Conservation (phyloP, 2,113 vertebrate genomes). For the Chaenogobius annularis region DNA sequence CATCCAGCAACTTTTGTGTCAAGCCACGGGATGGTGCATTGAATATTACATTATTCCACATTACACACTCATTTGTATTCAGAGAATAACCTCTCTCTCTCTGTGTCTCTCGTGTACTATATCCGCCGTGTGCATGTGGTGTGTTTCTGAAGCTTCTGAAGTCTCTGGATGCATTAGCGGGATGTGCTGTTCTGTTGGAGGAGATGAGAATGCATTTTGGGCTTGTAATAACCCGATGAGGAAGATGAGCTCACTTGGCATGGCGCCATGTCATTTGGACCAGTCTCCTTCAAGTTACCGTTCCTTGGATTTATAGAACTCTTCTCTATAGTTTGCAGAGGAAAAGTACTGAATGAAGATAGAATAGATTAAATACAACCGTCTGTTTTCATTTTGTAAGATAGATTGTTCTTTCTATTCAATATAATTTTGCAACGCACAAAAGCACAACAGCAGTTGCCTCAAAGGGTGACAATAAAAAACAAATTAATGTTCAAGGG, state of each 20-base stretch:
- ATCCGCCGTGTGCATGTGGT: not conserved
- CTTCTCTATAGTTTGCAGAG: not conserved
- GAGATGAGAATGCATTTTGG: constrained; percentile 44
- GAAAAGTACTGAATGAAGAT: not conserved
- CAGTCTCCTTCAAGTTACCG: constrained; percentile 15
- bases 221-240: constrained; percentile 15
- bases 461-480: too few relatives aligned
- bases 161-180: constrained; percentile 30
- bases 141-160: constrained; percentile 19
- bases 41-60: not conserved
- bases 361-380: not conserved
- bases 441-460: too few relatives aligned
- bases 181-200: constrained; percentile 22
- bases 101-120: not conserved
- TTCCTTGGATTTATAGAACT: not conserved
- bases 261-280: constrained; percentile 21
- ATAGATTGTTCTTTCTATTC: not conserved
- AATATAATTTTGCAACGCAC: too few relatives aligned
- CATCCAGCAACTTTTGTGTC: not conserved
- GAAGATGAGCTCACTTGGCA: constrained; percentile 38
- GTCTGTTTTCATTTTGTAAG: not conserved
- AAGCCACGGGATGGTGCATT: not conserved
- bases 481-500: too few relatives aligned
- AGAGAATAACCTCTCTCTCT: not conserved
- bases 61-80: not conserved